These are phyloP conservation scores for Gymnothorax javanicus DNA, from an alignment of 2,797 vertebrate species.

Conservation along the genomic window DNA sequence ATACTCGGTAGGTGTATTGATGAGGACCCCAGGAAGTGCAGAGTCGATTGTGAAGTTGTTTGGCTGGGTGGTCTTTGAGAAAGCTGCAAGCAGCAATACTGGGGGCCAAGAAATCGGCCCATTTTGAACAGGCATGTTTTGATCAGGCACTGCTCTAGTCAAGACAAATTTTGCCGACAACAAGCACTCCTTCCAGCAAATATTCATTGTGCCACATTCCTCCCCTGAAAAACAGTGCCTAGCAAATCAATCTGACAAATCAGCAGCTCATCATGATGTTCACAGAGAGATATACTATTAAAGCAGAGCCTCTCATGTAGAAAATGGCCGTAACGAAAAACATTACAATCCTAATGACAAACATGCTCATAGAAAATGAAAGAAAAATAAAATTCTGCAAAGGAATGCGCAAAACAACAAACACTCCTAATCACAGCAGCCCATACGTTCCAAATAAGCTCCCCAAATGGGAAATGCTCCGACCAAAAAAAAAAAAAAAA, in stretches of 20 bases:
- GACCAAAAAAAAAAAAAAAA: neutral
- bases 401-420: neutral
- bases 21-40: too few relatives aligned
- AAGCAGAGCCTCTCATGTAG: neutral
- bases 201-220: neutral
- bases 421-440: neutral
- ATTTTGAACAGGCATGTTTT: too few relatives aligned
- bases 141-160: slow-evolving; percentile 4
- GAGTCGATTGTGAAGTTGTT: too few relatives aligned
- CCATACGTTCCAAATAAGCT: neutral
- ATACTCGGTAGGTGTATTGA: too few relatives aligned
- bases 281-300: neutral
- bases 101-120: too few relatives aligned
- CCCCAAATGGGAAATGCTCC: neutral
- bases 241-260: neutral
- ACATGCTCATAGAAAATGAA: neutral
- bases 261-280: neutral
- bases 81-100: too few relatives aligned
- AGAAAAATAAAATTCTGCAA: neutral
- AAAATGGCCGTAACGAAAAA: neutral
- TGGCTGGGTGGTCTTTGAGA: too few relatives aligned
- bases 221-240: neutral
- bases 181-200: slow-evolving; percentile 28
- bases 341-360: neutral
- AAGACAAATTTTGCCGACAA: slow-evolving; percentile 20